phyloP scores from a whole-genome alignment of 2,797 vertebrate genomes.

The Choloepus didactylus region DNA sequence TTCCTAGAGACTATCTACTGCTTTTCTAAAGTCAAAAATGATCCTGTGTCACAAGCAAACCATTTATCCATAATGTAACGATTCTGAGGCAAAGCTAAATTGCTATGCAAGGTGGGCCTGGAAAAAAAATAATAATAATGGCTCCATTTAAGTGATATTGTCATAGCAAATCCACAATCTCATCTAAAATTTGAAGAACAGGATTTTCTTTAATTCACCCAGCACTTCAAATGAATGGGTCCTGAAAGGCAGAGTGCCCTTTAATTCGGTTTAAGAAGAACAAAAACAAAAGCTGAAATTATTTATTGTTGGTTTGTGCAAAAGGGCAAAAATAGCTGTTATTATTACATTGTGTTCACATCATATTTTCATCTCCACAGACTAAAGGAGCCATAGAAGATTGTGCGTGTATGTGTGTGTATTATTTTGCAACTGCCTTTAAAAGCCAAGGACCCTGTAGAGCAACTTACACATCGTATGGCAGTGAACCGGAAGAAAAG shows the following conservation, averaged over 20 bases:
- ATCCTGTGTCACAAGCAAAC: background rate
- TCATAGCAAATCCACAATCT: background rate
- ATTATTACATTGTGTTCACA: conserved; percentile 26
- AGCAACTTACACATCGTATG: conserved; percentile 52
- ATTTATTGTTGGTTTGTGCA: conserved; percentile 43
- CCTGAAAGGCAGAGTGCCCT: background rate
- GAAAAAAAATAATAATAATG: background rate
- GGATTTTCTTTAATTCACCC: conserved; percentile 49
- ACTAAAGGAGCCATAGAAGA: background rate
- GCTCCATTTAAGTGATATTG: conserved; percentile 53
- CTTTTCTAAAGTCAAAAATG: conserved; percentile 71
- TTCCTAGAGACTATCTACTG: conserved; percentile 58
- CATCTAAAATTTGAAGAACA: conserved; percentile 25
- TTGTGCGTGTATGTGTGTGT: background rate
- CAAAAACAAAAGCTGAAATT: conserved; percentile 44
- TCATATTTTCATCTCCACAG: background rate
- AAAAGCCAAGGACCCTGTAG: conserved; percentile 55
- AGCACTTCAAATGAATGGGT: conserved; percentile 51
- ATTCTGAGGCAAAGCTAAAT: conserved; percentile 52
- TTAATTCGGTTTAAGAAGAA: conserved; percentile 66
- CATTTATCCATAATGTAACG: background rate
- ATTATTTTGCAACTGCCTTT: conserved; percentile 56
- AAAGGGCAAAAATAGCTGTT: conserved; percentile 62
- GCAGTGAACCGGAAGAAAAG: conserved; percentile 46
- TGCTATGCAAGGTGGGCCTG: conserved; percentile 20